Evolutionary conservation across 1,140 invertebrate genomes (phyloP).

Genomic region (Latrodectus geometricus): DNA sequence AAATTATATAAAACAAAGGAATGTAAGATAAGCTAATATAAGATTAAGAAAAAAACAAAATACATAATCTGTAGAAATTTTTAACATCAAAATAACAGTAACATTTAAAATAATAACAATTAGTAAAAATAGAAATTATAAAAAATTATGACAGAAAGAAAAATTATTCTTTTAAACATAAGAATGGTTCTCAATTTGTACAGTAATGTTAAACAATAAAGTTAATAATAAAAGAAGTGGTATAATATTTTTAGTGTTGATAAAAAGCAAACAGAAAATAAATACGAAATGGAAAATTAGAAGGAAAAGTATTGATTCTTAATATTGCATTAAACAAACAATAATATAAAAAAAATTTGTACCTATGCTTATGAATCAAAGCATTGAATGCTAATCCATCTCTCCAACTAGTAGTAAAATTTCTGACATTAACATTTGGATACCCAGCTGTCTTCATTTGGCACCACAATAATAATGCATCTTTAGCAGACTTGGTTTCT

Average conservation of each 20-base stretch:
- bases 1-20: no score
- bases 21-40: no score
- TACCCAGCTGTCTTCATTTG: slow-evolving; percentile 99
- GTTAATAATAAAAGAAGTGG: neutral
- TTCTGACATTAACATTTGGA: slow-evolving; percentile 97
- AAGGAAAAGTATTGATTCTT: neutral
- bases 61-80: no score
- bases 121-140: no score
- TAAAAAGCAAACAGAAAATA: no score
- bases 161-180: no score
- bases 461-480: slow-evolving; percentile 95
- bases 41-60: no score
- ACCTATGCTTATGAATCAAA: slow-evolving; percentile 95
- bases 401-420: slow-evolving; percentile 98
- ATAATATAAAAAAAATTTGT: neutral
- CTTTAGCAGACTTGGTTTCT: slow-evolving; percentile 96
- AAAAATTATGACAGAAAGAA: no score
- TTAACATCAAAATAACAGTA: no score
- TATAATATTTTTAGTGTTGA: neutral
- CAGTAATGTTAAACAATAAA: neutral
- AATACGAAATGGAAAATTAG: neutral
- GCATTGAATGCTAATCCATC: slow-evolving; percentile 99
- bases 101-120: no score
- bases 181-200: no score
- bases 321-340: neutral